Evolutionary conservation across 2,113 vertebrate species (phyloP).

Genomic region (Hystrix brachyura): DNA sequence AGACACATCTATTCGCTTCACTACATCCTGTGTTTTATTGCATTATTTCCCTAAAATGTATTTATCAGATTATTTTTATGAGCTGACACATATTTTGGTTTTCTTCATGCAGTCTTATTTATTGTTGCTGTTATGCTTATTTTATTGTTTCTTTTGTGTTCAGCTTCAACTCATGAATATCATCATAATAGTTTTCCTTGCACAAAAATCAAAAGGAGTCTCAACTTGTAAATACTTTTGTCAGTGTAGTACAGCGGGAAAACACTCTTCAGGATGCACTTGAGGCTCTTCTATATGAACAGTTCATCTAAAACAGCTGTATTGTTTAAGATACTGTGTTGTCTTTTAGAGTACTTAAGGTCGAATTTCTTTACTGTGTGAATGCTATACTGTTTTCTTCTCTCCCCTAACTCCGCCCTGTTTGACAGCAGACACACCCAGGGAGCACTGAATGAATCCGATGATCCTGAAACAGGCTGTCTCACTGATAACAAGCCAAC

Average conservation of each 20-base stretch:
- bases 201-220: background rate
- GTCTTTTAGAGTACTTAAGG: slow-evolving; percentile 72
- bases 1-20: slow-evolving; percentile 67
- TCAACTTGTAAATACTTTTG: background rate
- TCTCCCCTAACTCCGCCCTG: slow-evolving; percentile 85
- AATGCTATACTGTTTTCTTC: slow-evolving; percentile 84
- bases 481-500: slow-evolving; percentile 98
- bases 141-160: background rate
- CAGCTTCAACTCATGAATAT: background rate
- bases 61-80: slow-evolving; percentile 76
- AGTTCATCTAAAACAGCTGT: background rate
- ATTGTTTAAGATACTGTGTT: slow-evolving; percentile 61
- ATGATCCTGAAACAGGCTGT: slow-evolving; percentile 97
- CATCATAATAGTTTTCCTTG: background rate
- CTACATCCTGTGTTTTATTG: slow-evolving; percentile 42
- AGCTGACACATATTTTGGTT: slow-evolving; percentile 61
- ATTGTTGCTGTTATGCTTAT: background rate
- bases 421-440: slow-evolving; percentile 96
- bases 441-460: slow-evolving; percentile 95
- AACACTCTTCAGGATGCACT: background rate
- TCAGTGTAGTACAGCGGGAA: background rate
- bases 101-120: slow-evolving; percentile 1
- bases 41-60: slow-evolving; percentile 59
- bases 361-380: slow-evolving; percentile 86
- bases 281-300: slow-evolving; percentile 48